Base-by-base conservation (phyloP, 2,888 invertebrate genomes). In the Elaeidobius kamerunicus region DNA sequence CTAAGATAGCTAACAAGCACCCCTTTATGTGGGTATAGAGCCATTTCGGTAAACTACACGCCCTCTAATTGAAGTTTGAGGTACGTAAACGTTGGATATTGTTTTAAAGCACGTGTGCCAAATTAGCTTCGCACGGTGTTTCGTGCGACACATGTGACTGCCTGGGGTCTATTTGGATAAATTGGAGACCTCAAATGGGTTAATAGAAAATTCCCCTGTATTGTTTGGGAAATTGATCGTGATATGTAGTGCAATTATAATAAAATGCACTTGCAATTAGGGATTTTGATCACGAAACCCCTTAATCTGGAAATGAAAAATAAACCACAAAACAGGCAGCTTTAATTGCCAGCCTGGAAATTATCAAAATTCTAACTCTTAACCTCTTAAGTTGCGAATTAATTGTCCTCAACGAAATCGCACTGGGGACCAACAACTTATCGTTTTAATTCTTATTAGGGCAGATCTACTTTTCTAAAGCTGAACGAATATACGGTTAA, bases 51-150 rank as follows among this genome's bases (percentile, higher is more conserved):
- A 17, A 55, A 40, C 43, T 43, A 47, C 43, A 44, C 17, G 19
- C 51, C 38, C 14, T 38, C 41, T 56, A 56, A 56, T 56, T 56
- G 56, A 56, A 53, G 45, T 42, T 52, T 27, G 42, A 43, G 53
- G 52, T 50, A 53, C 56, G 20, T 56, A 52, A 55, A 56, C 46
- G 53, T 50, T 32, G 48, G 52, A 40, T 55, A 60, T 60, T 60
- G 56, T 59, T 57, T 55, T 52, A 53, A 45, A 47, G 51, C 61
- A 61, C 60, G 60, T 61, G 61, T 52, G 42, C 51, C 23, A 59
- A 61, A 60, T 61, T 58, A 57, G 58, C 57, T 59, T 58, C 57
- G 57, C 55, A 57, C 38, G 55, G 56, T 51, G 53, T 59, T 60
- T 44, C 39, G 19, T 45, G 45, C 51, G 56, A 42, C 61, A 60